Evolutionary conservation across 2,113 vertebrate species (phyloP), one percentile per base, ranked within the genome.

Genomic region (Agapornis roseicollis): DNA sequence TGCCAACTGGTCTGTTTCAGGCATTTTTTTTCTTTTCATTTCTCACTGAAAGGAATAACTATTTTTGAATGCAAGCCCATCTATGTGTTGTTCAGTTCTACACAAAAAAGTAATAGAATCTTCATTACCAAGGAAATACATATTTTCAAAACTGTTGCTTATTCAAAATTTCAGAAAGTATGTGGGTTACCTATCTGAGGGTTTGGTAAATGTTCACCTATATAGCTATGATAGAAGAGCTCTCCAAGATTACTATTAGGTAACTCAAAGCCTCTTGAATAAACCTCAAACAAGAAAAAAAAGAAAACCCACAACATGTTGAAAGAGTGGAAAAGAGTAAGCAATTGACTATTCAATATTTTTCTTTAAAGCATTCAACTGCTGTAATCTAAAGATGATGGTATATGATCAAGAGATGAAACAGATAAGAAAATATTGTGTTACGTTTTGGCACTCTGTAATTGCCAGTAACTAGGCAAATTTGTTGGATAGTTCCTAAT

Each of bases 1-100:
- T 97, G 90, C 77, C 27, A 49, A 85, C 80, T 96, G 87, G 72
- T 55, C 92, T 87, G 55, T 42, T 97, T 94, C 71, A 44, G 8
- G 42, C n/a, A 70, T 86, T 94, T 27, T 47, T 95, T 97, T 94
- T 92, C 41, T 56, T 31, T 50, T 50, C 4, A 55, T 46, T 86
- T 78, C 16, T 88, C 13, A 63, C 66, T 84, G 46, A 73, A 49
- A 25, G 35, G 27, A 85, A 80, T 65, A 55, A 77, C 10, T 94
- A 14, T 86, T 88, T 74, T 71, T 60, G 92, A 94, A 89, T 31
- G 39, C 8, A 88, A 82, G 63, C 4, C 15, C 28, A 65, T 78
- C 86, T 70, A 56, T 78, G 4, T 50, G n/a, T 39, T 85, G 7
- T 84, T 83, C 13, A 42, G 17, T 80, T 92, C 50, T 81, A 61